Evolutionary conservation across 2,888 invertebrate genomes (phyloP), one percentile per base, ranked within the genome.

Genomic region (Epirrita christyi): DNA sequence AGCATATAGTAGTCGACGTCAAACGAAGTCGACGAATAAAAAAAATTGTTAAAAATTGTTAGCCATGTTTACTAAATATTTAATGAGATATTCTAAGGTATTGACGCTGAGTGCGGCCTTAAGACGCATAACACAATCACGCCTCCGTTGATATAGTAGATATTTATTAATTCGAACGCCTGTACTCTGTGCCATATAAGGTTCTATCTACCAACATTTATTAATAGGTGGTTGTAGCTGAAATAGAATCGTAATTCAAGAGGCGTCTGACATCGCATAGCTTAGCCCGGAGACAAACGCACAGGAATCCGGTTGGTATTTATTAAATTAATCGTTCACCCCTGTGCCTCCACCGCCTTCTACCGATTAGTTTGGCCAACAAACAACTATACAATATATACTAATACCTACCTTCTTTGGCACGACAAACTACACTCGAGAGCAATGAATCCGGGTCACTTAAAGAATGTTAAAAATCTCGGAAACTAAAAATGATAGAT

Each of bases 251-350:
- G 78, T 82, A 78, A 82, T 84, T 85, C 79, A 78, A 70, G 76
- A 80, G 73, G 64, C 81, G 73, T 64, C 75, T 76, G 82, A 71
- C 76, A 71, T 63, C 79, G 76, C 83, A 85, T 84, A 81, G 72
- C 81, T 81, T 50, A 51, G 63, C 52, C 50, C 61, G 76, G 79
- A 82, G 85, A 86, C 85, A 83, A 85, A 84, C 85, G 86, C 80
- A 74, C 78, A 58, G 86, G 88, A 81, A 88, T 88, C 80, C 86
- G 77, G 76, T 79, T 75, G 85, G 86, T 84, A 87, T 88, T 87
- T 87, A 86, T 86, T 85, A 83, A 86, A 86, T 86, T 86, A 88
- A 88, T 87, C 81, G 83, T 71, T 71, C 76, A 67, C 75, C 76
- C 72, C 70, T 61, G 70, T 59, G 58, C 67, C 63, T 57, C 66